Conservation (phyloP, 2,113 vertebrate genomes). For the Cathartes aura region DNA sequence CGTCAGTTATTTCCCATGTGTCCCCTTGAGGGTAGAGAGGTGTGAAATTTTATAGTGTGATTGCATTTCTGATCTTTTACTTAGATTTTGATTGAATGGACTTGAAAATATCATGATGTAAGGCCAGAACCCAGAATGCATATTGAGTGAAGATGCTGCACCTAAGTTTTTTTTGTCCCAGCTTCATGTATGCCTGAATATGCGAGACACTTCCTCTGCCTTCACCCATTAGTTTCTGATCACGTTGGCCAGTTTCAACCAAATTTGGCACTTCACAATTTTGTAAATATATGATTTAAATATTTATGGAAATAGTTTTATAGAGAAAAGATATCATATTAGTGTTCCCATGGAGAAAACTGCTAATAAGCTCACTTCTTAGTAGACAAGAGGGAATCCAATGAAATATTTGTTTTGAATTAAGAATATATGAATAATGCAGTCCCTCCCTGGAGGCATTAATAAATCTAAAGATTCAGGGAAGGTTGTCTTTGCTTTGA, state of each 20-base stretch:
- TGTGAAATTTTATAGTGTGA: not conserved
- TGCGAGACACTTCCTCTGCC: not conserved
- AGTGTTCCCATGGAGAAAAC: not conserved
- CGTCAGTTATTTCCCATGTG: not conserved
- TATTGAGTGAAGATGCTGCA: not conserved
- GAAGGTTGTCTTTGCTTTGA: not conserved
- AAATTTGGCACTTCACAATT: not conserved
- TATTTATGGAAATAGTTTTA: not conserved
- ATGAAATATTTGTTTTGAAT: not conserved
- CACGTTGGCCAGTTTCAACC: not conserved
- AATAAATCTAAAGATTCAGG: not conserved
- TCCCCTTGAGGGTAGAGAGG: not conserved
- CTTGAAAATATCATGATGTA: not conserved
- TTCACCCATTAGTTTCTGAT: not conserved
- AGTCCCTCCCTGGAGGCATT: not conserved
- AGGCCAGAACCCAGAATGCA: not conserved
- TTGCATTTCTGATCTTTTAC: not conserved
- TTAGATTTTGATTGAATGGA: not conserved
- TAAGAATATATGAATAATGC: not conserved
- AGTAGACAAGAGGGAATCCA: not conserved
- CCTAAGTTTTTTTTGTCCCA: not conserved
- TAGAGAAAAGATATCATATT: not conserved
- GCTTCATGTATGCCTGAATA: not conserved
- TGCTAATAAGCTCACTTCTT: not conserved
- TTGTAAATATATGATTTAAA: not conserved